Percentiles rank a stretch among this genome's conserved stretches.
Evolutionary conservation across 2,888 invertebrate genomes (phyloP).

Genomic region (Agrilus biguttatus): DNA sequence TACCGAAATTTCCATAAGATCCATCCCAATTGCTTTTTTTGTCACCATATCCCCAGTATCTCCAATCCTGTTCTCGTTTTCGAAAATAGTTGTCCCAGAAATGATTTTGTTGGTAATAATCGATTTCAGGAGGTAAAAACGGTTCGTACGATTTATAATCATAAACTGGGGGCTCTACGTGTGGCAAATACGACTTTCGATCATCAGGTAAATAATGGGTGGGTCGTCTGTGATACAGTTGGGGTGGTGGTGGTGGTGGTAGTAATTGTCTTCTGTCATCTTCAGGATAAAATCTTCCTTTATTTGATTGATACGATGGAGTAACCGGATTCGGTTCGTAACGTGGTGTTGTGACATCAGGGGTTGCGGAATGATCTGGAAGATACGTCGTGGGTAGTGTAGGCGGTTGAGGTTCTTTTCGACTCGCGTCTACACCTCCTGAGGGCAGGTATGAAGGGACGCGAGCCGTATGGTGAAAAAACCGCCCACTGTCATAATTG

Average conservation of each 20-base stretch:
- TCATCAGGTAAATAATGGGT: constrained; percentile 2
- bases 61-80: constrained; percentile 16
- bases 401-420: too few relatives aligned
- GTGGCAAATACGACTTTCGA: constrained; percentile 8
- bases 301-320: too few relatives aligned
- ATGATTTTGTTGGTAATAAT: constrained; percentile 4
- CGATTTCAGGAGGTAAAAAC: constrained; percentile 13
- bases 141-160: constrained; percentile 17
- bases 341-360: too few relatives aligned
- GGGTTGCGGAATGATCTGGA: too few relatives aligned
- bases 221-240: constrained; percentile 6
- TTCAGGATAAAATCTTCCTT: neutral
- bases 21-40: constrained; percentile 41
- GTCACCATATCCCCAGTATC: constrained; percentile 20
- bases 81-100: constrained; percentile 11
- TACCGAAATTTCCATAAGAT: constrained; percentile 35
- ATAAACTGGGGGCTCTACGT: constrained; percentile 12
- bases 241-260: constrained; percentile 7
- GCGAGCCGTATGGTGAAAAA: too few relatives aligned
- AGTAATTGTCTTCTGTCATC: constrained; percentile 1
- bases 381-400: too few relatives aligned
- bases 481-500: too few relatives aligned
- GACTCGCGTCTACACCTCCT: neutral
- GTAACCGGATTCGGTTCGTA: too few relatives aligned
- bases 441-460: constrained; percentile 1